Base-by-base conservation (phyloP, 2,113 vertebrate species). In the Lasiurus cinereus region DNA sequence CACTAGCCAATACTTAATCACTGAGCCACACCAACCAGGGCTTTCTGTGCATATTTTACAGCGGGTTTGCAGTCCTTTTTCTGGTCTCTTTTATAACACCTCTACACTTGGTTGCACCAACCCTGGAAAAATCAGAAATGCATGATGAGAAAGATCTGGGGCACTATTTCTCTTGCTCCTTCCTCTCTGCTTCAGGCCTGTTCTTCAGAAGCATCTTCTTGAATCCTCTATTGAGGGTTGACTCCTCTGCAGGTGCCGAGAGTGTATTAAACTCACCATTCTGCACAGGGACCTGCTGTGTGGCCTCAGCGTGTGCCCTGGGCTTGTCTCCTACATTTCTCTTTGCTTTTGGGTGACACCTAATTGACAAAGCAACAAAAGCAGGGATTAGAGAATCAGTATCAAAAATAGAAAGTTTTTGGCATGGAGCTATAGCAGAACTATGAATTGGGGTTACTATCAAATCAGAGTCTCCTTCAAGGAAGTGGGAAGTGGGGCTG, bases 291-390 rank as follows among this genome's bases (percentile, higher is more conserved):
- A 69, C 31, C 67, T 56, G 14, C 56, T 15, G 1, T 12, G 33
- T 66, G 50, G 79, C 80, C 82, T 54, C 80, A 22, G 76, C 83
- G 56, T 67, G 29, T 48, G 46, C 80, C 56, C 70, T n/a, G 39
- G 83, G 89, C 78, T 66, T 43, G 8, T 7, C 21, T 46, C 77
- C 46, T 36, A 27, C 18, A 5, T 67, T 43, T 64, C 24, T 13
- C 46, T 79, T 92, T 86, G 9, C 83, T 89, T 56, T 70, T 74
- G 59, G 73, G 14, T 82, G 48, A 85, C 33, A 86, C 67, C 84
- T 72, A n/a, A 77, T 16, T 64, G 54, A 48, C 72, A n/a, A 69
- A 86, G 54, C 54, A 92, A 43, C 18, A 76, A 29, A 83, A 62
- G 24, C 0, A 72, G 46, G 50, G n/a, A 82, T 73, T 50, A 82